Base-by-base conservation (phyloP, 2,113 vertebrate species). In the Pedetes capensis region DNA sequence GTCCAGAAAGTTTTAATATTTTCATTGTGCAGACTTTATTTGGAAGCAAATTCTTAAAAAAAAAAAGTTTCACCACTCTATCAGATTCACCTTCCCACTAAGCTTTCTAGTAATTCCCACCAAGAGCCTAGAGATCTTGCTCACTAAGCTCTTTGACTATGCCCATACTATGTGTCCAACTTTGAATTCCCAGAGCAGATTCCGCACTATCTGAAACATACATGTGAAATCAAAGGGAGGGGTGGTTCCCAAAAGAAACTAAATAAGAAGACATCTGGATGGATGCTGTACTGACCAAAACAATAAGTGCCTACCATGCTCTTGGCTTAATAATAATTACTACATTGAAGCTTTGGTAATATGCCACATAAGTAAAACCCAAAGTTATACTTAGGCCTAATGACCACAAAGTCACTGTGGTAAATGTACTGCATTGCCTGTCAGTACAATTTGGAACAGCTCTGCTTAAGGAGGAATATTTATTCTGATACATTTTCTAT, bases 1-100 rank as follows among this genome's bases (percentile, higher is more conserved):
- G 5, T 12, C 42, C 49, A 59, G 23, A 34, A 32, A n/a, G n/a
- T 39, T 53, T 23, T 27, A 57, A 37, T 76, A 49, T 93, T 91
- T 81, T 66, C 34, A 53, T 14, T 34, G 23, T 74, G 6, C 13
- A 78, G 18, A 94, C 51, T 89, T 81, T 53, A 74, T 69, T 51
- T 82, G 14, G 57, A 86, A 93, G 34, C 10, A 92, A 76, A 87
- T 88, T 93, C 17, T 82, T 80, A 5, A 49, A 88, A 92, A 68
- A 22, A 57, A 8, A 17, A 37, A 1, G 9, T 29, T 86, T 68
- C 83, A 34, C 32, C 32, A 42, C 0, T 9, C 14, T 0, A 63
- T 34, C 8, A 61, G 14, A 61, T 74, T 64, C 80, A 1, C 17
- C 39, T 69, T 74, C 22, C 25, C 13, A 34, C 5, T 32, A 74